Percentiles rank a stretch among this genome's conserved stretches.
phyloP scores from a whole-genome alignment of 2,888 invertebrate genomes.

The Torymus aiolomorphi region DNA sequence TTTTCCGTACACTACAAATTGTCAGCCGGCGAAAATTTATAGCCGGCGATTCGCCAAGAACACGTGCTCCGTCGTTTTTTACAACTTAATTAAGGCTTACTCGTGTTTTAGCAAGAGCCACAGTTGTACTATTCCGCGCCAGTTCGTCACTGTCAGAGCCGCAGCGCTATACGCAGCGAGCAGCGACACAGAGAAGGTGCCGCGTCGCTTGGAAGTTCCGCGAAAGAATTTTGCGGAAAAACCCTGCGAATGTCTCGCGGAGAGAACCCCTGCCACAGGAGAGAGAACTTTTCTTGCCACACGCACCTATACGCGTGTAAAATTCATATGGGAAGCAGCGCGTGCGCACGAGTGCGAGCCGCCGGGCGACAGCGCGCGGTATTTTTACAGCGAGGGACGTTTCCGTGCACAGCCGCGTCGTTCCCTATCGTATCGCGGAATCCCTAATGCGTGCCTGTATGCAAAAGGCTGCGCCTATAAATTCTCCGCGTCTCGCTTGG shows the following conservation, averaged over 20 bases:
- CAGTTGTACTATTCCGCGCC: background rate
- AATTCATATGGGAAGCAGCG: constrained; percentile 34
- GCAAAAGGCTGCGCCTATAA: too few species aligned
- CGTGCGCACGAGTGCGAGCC: background rate
- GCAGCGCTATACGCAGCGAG: background rate
- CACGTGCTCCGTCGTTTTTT: background rate
- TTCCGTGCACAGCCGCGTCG: background rate
- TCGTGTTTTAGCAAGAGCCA: constrained; percentile 15
- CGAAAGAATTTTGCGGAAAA: constrained; percentile 22
- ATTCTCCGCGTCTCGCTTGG: background rate
- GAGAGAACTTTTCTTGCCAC: background rate
- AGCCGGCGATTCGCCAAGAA: background rate
- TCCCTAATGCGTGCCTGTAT: background rate
- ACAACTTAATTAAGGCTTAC: constrained; percentile 26
- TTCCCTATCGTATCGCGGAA: background rate
- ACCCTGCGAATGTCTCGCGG: background rate
- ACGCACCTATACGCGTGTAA: background rate
- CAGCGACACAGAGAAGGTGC: background rate
- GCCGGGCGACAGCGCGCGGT: background rate
- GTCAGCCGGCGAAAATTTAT: background rate
- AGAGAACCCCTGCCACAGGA: too few species aligned
- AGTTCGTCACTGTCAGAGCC: constrained; percentile 24
- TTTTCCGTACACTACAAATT: too few species aligned
- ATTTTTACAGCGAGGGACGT: constrained; percentile 18
- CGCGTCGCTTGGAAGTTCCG: background rate